phyloP scores from a whole-genome alignment of 1,140 invertebrate species.

The Aethina tumida region DNA sequence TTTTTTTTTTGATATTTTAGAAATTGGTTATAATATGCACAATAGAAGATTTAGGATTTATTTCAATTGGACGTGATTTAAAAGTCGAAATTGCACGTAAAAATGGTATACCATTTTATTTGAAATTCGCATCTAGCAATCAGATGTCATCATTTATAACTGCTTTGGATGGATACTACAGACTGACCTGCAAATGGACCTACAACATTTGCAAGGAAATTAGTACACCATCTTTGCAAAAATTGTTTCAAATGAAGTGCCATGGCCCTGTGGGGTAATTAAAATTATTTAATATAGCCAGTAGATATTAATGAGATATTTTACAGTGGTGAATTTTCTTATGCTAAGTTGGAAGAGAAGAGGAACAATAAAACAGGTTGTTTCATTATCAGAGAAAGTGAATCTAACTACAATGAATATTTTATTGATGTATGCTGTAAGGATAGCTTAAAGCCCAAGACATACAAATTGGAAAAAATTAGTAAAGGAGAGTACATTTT shows the following conservation, averaged over 20 bases:
- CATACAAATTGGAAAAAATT: conserved; percentile 53
- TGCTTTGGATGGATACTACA: conserved; percentile 77
- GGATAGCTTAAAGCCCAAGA: conserved; percentile 56
- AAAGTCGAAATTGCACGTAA: conserved; percentile 68
- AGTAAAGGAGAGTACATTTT: conserved; percentile 40
- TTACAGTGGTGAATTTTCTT: conserved; percentile 68
- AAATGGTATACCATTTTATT: conserved; percentile 66
- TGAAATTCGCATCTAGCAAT: conserved; percentile 52
- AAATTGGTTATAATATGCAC: conserved; percentile 65
- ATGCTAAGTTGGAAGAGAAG: conserved; percentile 71
- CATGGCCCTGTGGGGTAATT: conserved; percentile 70
- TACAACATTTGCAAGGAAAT: conserved; percentile 78
- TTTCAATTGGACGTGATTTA: conserved; percentile 58
- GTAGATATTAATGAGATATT: conserved; percentile 6
- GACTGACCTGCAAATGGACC: conserved; percentile 78
- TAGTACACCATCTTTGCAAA: conserved; percentile 62
- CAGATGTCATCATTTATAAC: conserved; percentile 72
- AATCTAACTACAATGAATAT: conserved; percentile 63
- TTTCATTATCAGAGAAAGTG: conserved; percentile 73
- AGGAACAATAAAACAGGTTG: conserved; percentile 60
- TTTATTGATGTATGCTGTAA: conserved; percentile 71
- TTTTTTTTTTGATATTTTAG: conserved; percentile 16
- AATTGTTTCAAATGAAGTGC: conserved; percentile 63
- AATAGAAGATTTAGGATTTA: conserved; percentile 73
- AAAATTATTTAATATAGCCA: too few relatives aligned